These are phyloP conservation scores for Actinia tenebrosa DNA, from an alignment of 64 coral and sea anemone genomes.

Conservation along the genomic window DNA sequence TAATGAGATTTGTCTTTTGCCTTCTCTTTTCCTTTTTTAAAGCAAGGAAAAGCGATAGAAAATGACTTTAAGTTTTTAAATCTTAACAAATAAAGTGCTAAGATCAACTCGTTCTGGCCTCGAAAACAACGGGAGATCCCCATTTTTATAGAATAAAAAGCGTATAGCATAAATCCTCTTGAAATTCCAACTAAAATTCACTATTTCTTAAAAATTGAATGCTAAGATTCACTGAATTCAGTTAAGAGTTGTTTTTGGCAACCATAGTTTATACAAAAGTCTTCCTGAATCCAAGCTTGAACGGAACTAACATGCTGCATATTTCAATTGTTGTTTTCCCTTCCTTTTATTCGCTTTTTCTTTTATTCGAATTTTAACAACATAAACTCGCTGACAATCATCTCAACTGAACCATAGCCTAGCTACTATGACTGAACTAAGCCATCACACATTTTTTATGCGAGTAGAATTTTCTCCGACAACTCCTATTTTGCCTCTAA, in stretches of 20 bases:
- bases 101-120: neutral
- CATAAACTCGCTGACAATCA: neutral
- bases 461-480: neutral
- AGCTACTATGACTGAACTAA: neutral
- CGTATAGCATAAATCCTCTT: neutral
- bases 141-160: neutral
- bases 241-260: neutral
- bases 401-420: neutral
- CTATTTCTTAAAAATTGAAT: neutral
- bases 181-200: neutral
- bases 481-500: neutral
- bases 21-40: neutral
- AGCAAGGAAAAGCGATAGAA: neutral
- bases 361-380: neutral
- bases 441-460: neutral
- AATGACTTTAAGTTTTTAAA: neutral
- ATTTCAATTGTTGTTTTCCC: neutral
- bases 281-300: conserved; percentile 10
- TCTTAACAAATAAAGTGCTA: neutral
- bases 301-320: conserved; percentile 6
- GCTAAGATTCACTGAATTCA: no score
- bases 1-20: neutral
- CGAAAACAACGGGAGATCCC: neutral
- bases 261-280: neutral
- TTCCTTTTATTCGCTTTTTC: neutral